These are phyloP conservation scores for Scaptomyza hsui DNA, from an alignment of 1,140 invertebrate species.

Conservation along the genomic window DNA sequence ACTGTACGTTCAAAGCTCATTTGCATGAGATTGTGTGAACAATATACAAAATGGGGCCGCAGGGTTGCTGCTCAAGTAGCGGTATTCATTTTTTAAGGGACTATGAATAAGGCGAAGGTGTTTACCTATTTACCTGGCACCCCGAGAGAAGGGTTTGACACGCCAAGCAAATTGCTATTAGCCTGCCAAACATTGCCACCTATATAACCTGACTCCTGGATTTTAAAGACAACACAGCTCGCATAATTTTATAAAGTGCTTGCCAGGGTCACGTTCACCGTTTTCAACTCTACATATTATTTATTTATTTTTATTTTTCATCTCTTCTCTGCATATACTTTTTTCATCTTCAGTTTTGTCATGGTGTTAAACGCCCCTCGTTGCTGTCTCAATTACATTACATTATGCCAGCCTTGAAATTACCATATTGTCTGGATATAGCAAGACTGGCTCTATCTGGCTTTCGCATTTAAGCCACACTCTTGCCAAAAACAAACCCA, in stretches of 20 bases:
- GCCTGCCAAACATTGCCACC: slow-evolving; percentile 9
- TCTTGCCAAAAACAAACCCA: slow-evolving; percentile 1
- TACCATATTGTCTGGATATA: slow-evolving; percentile 72
- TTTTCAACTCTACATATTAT: slow-evolving; percentile 17
- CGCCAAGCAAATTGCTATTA: neutral
- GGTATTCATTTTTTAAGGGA: neutral
- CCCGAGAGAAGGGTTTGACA: slow-evolving; percentile 49
- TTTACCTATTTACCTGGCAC: slow-evolving; percentile 31
- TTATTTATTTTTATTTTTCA: slow-evolving; percentile 38
- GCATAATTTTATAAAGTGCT: slow-evolving; percentile 53
- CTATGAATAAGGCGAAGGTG: neutral
- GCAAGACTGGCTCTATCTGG: slow-evolving; percentile 15
- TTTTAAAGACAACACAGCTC: neutral
- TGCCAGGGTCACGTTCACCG: slow-evolving; percentile 17
- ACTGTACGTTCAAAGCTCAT: slow-evolving; percentile 51
- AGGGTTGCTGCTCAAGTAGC: neutral
- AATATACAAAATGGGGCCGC: slow-evolving; percentile 54
- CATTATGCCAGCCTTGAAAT: slow-evolving; percentile 67
- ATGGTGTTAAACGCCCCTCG: slow-evolving; percentile 44
- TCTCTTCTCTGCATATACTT: slow-evolving; percentile 22
- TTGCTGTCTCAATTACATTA: slow-evolving; percentile 68
- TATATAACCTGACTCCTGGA: slow-evolving; percentile 2
- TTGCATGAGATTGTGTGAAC: slow-evolving; percentile 64
- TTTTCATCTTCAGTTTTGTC: slow-evolving; percentile 21
- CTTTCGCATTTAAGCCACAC: slow-evolving; percentile 12